A percentile compares a stretch with the other conserved stretches of the same genome.
Conservation (phyloP, 2,113 vertebrate genomes). For the Pluvialis apricaria region DNA sequence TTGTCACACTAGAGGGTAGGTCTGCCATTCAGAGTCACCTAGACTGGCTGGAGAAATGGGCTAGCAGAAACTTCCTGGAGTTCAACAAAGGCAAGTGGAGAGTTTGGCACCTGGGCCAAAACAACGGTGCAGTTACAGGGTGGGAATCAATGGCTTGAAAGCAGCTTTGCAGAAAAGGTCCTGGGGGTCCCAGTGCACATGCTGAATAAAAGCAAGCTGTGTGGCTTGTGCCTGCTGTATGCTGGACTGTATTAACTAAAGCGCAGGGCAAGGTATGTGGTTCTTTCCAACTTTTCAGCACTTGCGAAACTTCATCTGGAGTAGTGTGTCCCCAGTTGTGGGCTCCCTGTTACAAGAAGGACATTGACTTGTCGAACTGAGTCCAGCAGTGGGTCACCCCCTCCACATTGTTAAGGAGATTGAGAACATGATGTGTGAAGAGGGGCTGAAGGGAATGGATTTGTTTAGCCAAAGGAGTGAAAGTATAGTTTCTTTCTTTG, state of each 20-base stretch:
- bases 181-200: not conserved
- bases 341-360: not conserved
- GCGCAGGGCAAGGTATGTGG: fast-evolving
- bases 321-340: not conserved
- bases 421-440: not conserved
- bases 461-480: not conserved
- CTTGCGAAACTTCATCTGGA: not conserved
- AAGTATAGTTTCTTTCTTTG: not conserved
- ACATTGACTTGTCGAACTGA: not conserved
- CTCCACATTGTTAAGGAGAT: not conserved
- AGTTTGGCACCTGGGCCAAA: not conserved
- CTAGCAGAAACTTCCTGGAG: not conserved
- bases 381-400: not conserved
- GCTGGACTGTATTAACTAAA: not conserved
- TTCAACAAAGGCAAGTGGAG: not conserved
- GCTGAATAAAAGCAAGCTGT: not conserved
- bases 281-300: not conserved
- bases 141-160: not conserved
- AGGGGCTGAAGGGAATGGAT: not conserved
- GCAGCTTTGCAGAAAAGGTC: not conserved
- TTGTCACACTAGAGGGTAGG: not conserved
- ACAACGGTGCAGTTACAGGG: not conserved
- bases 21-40: not conserved
- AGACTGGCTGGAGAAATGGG: not conserved
- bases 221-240: not conserved